A percentile compares a stretch with the other conserved stretches of the same genome.
phyloP scores from a whole-genome alignment of 2,797 vertebrate genomes.

The Falco rusticolus region DNA sequence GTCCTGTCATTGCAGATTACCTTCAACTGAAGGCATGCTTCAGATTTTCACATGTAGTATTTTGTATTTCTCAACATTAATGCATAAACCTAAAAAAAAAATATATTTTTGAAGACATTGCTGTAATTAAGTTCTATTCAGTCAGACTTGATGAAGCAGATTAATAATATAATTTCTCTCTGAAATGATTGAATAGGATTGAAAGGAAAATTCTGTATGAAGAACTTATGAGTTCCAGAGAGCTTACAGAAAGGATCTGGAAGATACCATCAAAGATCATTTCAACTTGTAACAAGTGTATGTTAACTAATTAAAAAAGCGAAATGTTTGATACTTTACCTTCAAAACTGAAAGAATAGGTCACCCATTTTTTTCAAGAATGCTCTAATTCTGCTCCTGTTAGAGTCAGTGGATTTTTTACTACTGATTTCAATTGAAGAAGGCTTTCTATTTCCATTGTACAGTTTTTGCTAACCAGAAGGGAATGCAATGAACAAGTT shows the following conservation, averaged over 20 bases:
- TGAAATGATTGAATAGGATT: neutral
- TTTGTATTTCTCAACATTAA: neutral
- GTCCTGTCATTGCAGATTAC: neutral
- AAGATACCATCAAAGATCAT: neutral
- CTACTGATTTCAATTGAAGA: neutral
- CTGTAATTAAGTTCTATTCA: conserved; percentile 12
- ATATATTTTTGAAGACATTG: neutral
- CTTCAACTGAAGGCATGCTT: neutral
- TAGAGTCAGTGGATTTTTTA: neutral
- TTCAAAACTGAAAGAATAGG: neutral
- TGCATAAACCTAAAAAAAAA: neutral
- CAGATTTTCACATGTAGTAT: neutral
- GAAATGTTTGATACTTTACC: neutral
- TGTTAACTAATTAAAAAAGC: neutral
- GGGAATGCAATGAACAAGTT: neutral
- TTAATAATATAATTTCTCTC: neutral
- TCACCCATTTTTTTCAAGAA: neutral
- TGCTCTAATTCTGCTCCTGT: neutral
- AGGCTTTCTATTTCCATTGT: neutral
- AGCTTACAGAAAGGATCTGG: neutral
- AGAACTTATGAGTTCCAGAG: neutral
- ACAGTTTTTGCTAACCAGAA: neutral
- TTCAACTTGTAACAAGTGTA: neutral
- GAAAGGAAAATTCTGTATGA: neutral
- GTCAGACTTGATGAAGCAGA: conserved; percentile 14